Evolutionary conservation across 2,797 vertebrate species (phyloP), one percentile per base, ranked within the genome.

Genomic region (Pipistrellus pygmaeus): DNA sequence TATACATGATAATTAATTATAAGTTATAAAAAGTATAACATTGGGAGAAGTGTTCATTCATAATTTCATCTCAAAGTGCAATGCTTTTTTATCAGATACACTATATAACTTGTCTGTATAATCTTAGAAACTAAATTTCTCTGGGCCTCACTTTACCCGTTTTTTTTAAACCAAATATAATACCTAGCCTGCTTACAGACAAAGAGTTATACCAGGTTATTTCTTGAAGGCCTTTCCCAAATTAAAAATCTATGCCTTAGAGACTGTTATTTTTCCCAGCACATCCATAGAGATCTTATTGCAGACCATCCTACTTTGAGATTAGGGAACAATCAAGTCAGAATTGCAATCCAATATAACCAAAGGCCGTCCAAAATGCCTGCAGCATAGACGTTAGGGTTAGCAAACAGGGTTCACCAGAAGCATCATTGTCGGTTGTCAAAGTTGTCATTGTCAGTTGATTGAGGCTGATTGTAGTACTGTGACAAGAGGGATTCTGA

Each of bases 401-500:
- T 62, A 32, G 35, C 14, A 82, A 73, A 69, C 14, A 51, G 17
- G 38, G 18, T 76, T 82, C 17, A 48, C 35, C 51, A 64, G 55
- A 91, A 87, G 66, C 69, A 91, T 53, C 38, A 18, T 5, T 15
- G 32, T 69, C 20, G 51, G 32, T 46, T 51, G 11, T n/a, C n/a
- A 14, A 64, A 64, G n/a, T 35, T 77, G 48, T 53, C 48, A 77
- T 51, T 23, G 48, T 77, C 30, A 4, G 32, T 66, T 86, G 75
- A 60, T 2, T 18, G 48, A 85, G 14, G 44, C 18, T 93, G 51
- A 87, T 64, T 62, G 78, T 25, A 91, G 32, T 35, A 20, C 38
- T 30, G 7, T 35, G 53, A 55, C 68, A 77, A 85, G 68, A 94
- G 88, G 7, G n/a, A 93, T 85, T 87, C 48, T 23, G 69, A 96